Evolutionary conservation across 1,140 invertebrate species (phyloP), one percentile per base, ranked within the genome.

Genomic region (Danaus melanippus): DNA sequence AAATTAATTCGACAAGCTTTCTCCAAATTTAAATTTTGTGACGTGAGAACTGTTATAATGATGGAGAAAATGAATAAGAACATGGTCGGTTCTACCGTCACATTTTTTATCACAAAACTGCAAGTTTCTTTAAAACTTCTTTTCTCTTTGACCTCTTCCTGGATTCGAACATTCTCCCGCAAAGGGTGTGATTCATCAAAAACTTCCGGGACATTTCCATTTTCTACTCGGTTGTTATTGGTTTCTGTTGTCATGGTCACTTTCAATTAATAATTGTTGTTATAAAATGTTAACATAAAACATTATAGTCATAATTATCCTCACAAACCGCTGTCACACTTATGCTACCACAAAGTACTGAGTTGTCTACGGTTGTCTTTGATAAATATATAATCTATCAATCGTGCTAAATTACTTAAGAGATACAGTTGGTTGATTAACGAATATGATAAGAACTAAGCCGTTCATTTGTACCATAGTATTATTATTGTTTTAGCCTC

Each of bases 1-100:
- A 86, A 61, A 49, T 83, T 84, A 0, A 86, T 79, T 12, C 79
- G 63, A 60, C 83, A 86, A 0, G 81, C 79, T 60, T 86, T 84
- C 15, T 86, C 78, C 56, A 86, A 66, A 46, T 59, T 74, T 6
- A 86, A 58, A 63, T 84, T 84, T 53, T 84, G 81, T 1, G 76
- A 64, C 17, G 74, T 74, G 3, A 71, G 41, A 12, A 66, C 87
- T 7, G 50, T 58, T 12, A 84, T 45, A 1, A 85, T 65, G 0
- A 49, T 53, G 9, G 63, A 12, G 12, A 76, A 21, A 8, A 79
- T 46, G 47, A 77, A 79, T 9, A 79, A 54, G 0, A 77, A 60
- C 61, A 80, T 72, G 0, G 69, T 66, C 0, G 84, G 82, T 56
- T 87, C 84, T 0, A 87, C 68, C 7, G 82, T 84, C 11, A 84